Percentiles rank a stretch among this genome's conserved stretches.
phyloP scores from a whole-genome alignment of 2,888 invertebrate species.

The Empis livida region DNA sequence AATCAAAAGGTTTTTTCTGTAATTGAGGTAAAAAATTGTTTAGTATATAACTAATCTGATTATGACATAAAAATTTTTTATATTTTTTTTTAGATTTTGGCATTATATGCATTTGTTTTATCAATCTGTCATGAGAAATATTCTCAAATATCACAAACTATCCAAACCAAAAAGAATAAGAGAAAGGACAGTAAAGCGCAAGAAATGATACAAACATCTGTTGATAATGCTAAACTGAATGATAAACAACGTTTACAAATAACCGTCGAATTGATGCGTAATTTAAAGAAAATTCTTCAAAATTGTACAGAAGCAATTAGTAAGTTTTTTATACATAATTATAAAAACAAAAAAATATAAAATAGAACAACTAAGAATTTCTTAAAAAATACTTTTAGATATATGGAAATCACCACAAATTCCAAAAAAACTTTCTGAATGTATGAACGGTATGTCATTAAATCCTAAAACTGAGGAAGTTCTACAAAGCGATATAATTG shows the following conservation, averaged over 20 bases:
- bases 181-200: conserved; percentile 18
- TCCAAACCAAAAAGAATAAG: conserved; percentile 20
- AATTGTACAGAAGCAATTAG: conserved; percentile 14
- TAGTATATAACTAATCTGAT: not conserved
- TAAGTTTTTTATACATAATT: no score
- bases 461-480: conserved; percentile 31
- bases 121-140: conserved; percentile 30
- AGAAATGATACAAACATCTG: conserved; percentile 10
- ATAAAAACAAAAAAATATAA: no score
- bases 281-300: conserved; percentile 29
- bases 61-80: not conserved
- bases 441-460: conserved; percentile 34
- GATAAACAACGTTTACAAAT: conserved; percentile 31
- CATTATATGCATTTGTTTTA: conserved; percentile 32
- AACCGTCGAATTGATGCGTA: conserved; percentile 29
- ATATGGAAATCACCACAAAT: conserved; percentile 29
- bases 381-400: no score
- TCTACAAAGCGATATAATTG: conserved; percentile 29
- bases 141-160: conserved; percentile 19
- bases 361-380: no score
- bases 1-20: conserved; percentile 45
- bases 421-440: conserved; percentile 27
- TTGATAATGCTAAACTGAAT: conserved; percentile 18
- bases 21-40: conserved; percentile 41
- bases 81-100: conserved; percentile 24